Conservation (phyloP, 2,888 invertebrate genomes). For the Epiblema foenella region DNA sequence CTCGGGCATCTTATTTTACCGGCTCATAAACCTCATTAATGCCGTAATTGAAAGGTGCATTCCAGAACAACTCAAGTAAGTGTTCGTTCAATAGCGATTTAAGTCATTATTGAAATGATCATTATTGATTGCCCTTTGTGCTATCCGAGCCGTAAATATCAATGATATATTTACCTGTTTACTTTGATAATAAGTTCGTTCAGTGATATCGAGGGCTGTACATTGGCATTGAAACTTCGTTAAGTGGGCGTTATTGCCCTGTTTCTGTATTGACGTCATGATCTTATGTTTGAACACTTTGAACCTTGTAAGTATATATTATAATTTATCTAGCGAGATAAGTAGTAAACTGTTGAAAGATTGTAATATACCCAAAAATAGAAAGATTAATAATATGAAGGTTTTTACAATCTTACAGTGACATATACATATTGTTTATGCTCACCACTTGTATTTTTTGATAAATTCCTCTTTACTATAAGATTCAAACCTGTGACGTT, state of each 20-base stretch:
- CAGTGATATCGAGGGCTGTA: slow-evolving; percentile 8
- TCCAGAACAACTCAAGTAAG: background rate
- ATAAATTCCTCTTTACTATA: no score
- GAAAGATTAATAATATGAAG: no score
- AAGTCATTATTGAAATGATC: slow-evolving; percentile 6
- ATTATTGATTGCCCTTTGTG: slow-evolving; percentile 23
- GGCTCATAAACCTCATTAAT: slow-evolving; percentile 22
- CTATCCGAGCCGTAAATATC: slow-evolving; percentile 22
- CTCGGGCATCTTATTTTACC: slow-evolving; percentile 15
- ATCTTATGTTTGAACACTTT: background rate
- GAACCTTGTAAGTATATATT: no score
- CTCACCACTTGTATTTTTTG: no score
- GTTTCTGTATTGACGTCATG: background rate
- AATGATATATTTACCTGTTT: slow-evolving; percentile 34
- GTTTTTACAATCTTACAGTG: no score
- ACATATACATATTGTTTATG: no score
- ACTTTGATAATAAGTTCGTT: slow-evolving; percentile 20
- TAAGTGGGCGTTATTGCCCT: background rate
- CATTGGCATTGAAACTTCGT: slow-evolving; percentile 11
- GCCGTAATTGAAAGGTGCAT: background rate
- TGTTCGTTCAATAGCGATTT: background rate
- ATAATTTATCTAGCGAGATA: no score
- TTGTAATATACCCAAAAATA: no score
- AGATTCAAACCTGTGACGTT: no score
- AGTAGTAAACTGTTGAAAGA: no score